Evolutionary conservation across 2,113 vertebrate genomes (phyloP).

Genomic region (Sturnira hondurensis): DNA sequence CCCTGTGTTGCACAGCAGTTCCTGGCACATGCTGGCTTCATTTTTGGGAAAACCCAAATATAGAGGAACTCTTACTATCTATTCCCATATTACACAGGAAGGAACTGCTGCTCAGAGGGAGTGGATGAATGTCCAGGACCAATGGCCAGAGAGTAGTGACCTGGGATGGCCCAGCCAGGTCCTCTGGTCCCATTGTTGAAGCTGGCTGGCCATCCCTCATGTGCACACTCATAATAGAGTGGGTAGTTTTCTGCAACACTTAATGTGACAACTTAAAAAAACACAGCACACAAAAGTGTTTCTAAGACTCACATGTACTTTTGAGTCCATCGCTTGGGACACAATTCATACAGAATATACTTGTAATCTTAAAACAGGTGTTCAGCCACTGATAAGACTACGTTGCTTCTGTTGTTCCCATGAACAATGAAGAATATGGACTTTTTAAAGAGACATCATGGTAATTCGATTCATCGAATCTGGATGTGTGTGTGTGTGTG

Average conservation of each 20-base stretch:
- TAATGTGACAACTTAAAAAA: background rate
- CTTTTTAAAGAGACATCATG: background rate
- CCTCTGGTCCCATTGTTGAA: background rate
- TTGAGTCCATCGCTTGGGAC: background rate
- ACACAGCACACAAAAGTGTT: background rate
- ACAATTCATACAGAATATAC: background rate
- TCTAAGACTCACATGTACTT: background rate
- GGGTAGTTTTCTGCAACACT: background rate
- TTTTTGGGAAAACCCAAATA: background rate
- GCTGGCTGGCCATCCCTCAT: too few species aligned
- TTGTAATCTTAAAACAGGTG: background rate
- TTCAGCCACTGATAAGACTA: background rate
- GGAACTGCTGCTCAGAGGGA: background rate
- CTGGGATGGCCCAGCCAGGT: background rate
- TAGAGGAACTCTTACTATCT: background rate
- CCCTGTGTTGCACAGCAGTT: background rate
- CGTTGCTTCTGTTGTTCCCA: background rate
- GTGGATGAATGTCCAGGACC: background rate
- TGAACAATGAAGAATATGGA: background rate
- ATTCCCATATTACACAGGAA: background rate
- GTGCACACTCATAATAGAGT: background rate
- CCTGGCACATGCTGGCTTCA: fast-evolving
- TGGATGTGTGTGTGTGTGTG: too few species aligned
- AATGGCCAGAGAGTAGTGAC: background rate
- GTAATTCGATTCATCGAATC: background rate